These are phyloP conservation scores for Elgonia sp. DNA, from an alignment of 2,888 invertebrate species.

Conservation along the genomic window DNA sequence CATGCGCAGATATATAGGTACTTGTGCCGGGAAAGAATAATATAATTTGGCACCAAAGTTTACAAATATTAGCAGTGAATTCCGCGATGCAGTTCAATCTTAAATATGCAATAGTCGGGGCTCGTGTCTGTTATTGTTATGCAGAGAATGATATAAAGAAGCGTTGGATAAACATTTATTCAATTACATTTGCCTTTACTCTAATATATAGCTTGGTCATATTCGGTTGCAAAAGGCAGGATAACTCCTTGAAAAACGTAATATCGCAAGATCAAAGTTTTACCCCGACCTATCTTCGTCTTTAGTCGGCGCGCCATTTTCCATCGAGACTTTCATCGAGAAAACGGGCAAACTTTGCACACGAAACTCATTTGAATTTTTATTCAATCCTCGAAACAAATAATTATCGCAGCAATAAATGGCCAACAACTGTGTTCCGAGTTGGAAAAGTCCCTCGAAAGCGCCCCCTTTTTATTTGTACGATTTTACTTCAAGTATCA, in stretches of 20 bases:
- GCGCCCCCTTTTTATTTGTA: conserved; percentile 50
- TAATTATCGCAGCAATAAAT: conserved; percentile 84
- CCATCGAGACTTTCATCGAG: conserved; percentile 75
- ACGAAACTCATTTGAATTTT: conserved; percentile 85
- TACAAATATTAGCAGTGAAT: conserved; percentile 73
- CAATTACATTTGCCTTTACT: conserved; percentile 76
- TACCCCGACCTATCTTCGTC: conserved; percentile 71
- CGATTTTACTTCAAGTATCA: conserved; percentile 71
- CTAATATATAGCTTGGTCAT: conserved; percentile 74
- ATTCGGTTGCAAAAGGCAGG: conserved; percentile 81
- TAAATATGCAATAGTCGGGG: conserved; percentile 59
- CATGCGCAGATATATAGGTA: too few species aligned
- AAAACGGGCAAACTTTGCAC: conserved; percentile 81
- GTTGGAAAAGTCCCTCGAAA: conserved; percentile 69
- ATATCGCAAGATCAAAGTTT: conserved; percentile 86
- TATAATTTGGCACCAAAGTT: conserved; percentile 47
- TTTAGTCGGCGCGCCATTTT: conserved; percentile 65
- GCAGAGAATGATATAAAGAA: conserved; percentile 58
- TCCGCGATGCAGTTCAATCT: conserved; percentile 60
- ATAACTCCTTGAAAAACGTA: conserved; percentile 82
- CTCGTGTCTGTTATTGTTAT: conserved; percentile 57
- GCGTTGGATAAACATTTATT: conserved; percentile 71
- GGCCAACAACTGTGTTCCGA: conserved; percentile 71
- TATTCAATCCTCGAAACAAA: conserved; percentile 85
- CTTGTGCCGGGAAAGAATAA: background rate